Conservation (phyloP, 1,140 invertebrate genomes). For the Drosophila kanapiae region DNA sequence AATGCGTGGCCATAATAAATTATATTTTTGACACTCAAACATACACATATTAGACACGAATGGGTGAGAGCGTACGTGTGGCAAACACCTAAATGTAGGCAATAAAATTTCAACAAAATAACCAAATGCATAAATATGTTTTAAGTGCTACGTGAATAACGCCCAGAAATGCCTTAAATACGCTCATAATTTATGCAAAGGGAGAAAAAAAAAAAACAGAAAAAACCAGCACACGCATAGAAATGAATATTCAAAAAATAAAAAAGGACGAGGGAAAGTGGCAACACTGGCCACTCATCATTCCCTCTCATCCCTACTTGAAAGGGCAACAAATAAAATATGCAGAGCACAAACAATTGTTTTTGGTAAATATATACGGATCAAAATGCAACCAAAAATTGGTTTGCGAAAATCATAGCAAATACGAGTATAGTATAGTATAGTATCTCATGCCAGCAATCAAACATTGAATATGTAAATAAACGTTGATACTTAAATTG, state of each 20-base stretch:
- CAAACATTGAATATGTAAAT: constrained; percentile 45
- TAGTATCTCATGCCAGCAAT: constrained; percentile 44
- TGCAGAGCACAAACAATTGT: constrained; percentile 57
- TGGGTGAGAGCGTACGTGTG: constrained; percentile 19
- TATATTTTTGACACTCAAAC: constrained; percentile 47
- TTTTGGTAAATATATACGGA: constrained; percentile 36
- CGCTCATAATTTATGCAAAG: constrained; percentile 61
- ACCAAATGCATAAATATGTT: constrained; percentile 61
- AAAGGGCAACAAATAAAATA: constrained; percentile 38
- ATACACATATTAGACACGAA: constrained; percentile 4
- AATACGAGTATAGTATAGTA: constrained; percentile 21
- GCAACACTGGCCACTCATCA: background rate
- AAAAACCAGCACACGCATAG: background rate
- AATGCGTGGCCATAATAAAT: constrained; percentile 62
- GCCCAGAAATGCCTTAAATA: constrained; percentile 45
- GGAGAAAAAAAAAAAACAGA: background rate
- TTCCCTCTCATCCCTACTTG: background rate
- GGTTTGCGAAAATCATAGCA: constrained; percentile 45
- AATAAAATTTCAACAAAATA: constrained; percentile 56
- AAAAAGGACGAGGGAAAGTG: constrained; percentile 1
- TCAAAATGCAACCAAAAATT: constrained; percentile 49
- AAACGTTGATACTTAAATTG: constrained; percentile 40
- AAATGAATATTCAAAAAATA: constrained; percentile 36
- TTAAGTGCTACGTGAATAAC: constrained; percentile 38
- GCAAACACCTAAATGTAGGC: constrained; percentile 39